phyloP scores from a whole-genome alignment of 2,888 invertebrate genomes.

The Dendrolimus houi region DNA sequence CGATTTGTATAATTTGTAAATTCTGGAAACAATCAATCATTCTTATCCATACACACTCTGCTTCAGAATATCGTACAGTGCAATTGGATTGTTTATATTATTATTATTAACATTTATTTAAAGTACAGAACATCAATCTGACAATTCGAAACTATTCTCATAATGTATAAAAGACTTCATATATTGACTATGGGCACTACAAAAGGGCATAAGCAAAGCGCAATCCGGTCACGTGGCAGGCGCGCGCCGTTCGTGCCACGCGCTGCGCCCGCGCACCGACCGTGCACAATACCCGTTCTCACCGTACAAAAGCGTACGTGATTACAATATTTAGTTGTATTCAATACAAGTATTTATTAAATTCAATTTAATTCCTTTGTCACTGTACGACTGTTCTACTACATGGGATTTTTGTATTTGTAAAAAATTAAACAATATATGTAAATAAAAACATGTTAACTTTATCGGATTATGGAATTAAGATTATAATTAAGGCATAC shows the following conservation, averaged over 20 bases:
- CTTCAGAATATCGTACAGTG: too few species aligned
- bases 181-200: slow-evolving; percentile 20
- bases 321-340: slow-evolving; percentile 1
- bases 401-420: too few species aligned
- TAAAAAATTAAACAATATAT: too few species aligned
- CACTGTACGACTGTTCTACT: too few species aligned
- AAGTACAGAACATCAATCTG: not conserved
- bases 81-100: too few species aligned
- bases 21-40: too few species aligned
- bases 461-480: too few species aligned
- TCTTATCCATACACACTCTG: too few species aligned
- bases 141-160: slow-evolving; percentile 7
- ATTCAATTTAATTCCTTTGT: not conserved
- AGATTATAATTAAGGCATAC: too few species aligned
- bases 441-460: too few species aligned
- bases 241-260: slow-evolving; percentile 59
- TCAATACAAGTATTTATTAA: not conserved
- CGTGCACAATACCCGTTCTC: slow-evolving; percentile 12
- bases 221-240: slow-evolving; percentile 64
- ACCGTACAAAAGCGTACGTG: not conserved
- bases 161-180: not conserved
- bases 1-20: too few species aligned
- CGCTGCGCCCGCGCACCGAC: slow-evolving; percentile 42
- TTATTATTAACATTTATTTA: too few species aligned
- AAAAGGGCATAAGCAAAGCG: slow-evolving; percentile 57